phyloP scores from a whole-genome alignment of 2,797 vertebrate species.

The Notolabrus celidotus region DNA sequence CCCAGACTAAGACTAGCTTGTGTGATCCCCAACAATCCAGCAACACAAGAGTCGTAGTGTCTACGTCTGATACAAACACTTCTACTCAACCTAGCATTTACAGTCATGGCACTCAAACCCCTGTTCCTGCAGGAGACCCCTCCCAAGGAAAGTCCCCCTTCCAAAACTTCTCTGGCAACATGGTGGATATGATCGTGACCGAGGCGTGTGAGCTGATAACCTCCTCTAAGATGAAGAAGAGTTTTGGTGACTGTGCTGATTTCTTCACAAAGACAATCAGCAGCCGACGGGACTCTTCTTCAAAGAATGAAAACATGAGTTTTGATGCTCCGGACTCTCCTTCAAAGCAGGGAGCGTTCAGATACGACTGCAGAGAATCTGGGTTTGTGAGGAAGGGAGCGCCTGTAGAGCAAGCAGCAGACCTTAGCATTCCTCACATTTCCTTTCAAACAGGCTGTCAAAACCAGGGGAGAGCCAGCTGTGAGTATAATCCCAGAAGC shows the following conservation, averaged over 20 bases:
- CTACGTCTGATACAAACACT: slow-evolving; percentile 58
- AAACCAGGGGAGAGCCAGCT: slow-evolving; percentile 47
- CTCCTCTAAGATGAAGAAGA: slow-evolving; percentile 86
- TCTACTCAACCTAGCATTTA: slow-evolving; percentile 59
- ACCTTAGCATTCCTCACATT: slow-evolving; percentile 67
- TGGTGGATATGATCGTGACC: slow-evolving; percentile 92
- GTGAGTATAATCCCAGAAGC: slow-evolving; percentile 53
- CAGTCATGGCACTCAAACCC: slow-evolving; percentile 57
- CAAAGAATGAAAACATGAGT: slow-evolving; percentile 70
- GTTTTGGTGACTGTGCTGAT: slow-evolving; percentile 86
- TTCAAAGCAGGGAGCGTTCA: slow-evolving; percentile 77
- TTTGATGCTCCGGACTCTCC: slow-evolving; percentile 77
- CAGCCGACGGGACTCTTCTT: slow-evolving; percentile 68
- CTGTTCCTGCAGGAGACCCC: slow-evolving; percentile 58
- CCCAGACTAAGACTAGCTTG: slow-evolving; percentile 67
- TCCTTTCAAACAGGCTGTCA: slow-evolving; percentile 61
- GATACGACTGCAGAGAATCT: slow-evolving; percentile 63
- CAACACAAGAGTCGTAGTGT: slow-evolving; percentile 58
- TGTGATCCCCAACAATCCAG: slow-evolving; percentile 63
- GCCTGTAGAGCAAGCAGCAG: slow-evolving; percentile 28
- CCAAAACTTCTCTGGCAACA: slow-evolving; percentile 88
- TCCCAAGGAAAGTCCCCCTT: slow-evolving; percentile 71
- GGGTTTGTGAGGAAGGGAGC: slow-evolving; percentile 38
- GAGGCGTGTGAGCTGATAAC: slow-evolving; percentile 92
- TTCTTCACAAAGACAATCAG: slow-evolving; percentile 84